These are phyloP conservation scores for Troides helena DNA, from an alignment of 2,888 invertebrate genomes.

Conservation along the genomic window DNA sequence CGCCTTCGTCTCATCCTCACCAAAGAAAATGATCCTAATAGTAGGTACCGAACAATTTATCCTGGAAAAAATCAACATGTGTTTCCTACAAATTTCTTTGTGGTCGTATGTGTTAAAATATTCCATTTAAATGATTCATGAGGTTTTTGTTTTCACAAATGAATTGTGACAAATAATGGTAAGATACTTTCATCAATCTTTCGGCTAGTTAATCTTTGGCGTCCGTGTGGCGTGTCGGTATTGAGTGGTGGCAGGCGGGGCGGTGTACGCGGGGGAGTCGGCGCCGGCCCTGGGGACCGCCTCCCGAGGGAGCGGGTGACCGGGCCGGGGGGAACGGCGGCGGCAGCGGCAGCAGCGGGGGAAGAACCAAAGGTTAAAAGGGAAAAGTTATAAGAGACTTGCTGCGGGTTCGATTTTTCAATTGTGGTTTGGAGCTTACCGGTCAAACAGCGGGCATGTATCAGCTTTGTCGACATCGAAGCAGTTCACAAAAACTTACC, in stretches of 20 bases:
- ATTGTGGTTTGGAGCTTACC: slow-evolving; percentile 49
- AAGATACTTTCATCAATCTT: slow-evolving; percentile 36
- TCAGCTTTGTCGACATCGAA: not conserved
- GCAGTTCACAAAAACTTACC: too few species aligned
- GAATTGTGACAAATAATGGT: slow-evolving; percentile 6
- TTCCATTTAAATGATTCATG: too few species aligned
- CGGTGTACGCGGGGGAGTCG: slow-evolving; percentile 59
- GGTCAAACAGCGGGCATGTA: not conserved
- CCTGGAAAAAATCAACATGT: too few species aligned
- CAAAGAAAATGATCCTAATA: too few species aligned
- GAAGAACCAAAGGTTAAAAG: slow-evolving; percentile 76
- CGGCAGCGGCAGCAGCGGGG: slow-evolving; percentile 36
- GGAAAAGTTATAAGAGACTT: slow-evolving; percentile 80
- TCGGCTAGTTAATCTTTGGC: slow-evolving; percentile 63
- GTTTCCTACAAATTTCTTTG: too few species aligned
- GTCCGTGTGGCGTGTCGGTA: slow-evolving; percentile 76
- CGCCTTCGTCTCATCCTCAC: too few species aligned
- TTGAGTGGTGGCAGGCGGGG: slow-evolving; percentile 74
- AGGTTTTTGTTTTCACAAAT: too few species aligned
- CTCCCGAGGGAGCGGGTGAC: slow-evolving; percentile 69
- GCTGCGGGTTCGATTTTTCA: slow-evolving; percentile 62
- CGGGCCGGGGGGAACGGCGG: slow-evolving; percentile 35
- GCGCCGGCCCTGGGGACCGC: slow-evolving; percentile 78
- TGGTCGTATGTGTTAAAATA: too few species aligned
- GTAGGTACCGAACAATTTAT: too few species aligned